A percentile compares a stretch with the other conserved stretches of the same genome.
Evolutionary conservation across 30 jellyfish, hydroid and myxozoan genomes (phyloP).

Genomic region (Aurelia aurita): DNA sequence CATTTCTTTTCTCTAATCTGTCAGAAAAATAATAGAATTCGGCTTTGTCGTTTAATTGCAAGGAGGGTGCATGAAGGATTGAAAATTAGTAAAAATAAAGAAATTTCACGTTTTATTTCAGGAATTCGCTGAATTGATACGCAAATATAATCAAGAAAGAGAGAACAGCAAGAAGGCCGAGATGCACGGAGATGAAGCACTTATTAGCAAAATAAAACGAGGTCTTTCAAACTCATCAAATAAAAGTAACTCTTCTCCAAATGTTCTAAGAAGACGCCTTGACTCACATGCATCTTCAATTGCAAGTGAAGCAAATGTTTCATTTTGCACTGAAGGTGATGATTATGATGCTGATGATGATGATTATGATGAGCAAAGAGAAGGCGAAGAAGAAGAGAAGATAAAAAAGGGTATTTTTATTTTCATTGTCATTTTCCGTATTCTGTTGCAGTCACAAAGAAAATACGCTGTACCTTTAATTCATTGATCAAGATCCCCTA

Average conservation of each 20-base stretch:
- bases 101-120: neutral
- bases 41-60: too few species aligned
- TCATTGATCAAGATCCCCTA: too few species aligned
- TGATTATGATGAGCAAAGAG: neutral
- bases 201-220: too few species aligned
- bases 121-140: slow-evolving; percentile 38
- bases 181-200: too few species aligned
- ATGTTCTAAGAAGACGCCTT: neutral
- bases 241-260: neutral
- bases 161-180: neutral
- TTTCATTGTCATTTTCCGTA: too few species aligned
- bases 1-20: too few species aligned
- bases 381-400: neutral
- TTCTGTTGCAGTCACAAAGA: too few species aligned
- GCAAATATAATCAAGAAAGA: slow-evolving; percentile 7
- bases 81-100: too few species aligned
- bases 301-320: slow-evolving; percentile 6
- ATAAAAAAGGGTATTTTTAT: slow-evolving; percentile 26
- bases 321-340: neutral
- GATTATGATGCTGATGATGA: slow-evolving; percentile 1
- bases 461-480: too few species aligned
- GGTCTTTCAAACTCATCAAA: too few species aligned
- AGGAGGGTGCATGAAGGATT: too few species aligned
- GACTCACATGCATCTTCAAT: slow-evolving; percentile 27
- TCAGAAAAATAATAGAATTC: too few species aligned